A percentile compares a stretch with the other conserved stretches of the same genome.
phyloP scores from a whole-genome alignment of 92 coral and sea anemone genomes.

The Hydrozoanthus gracilis region DNA sequence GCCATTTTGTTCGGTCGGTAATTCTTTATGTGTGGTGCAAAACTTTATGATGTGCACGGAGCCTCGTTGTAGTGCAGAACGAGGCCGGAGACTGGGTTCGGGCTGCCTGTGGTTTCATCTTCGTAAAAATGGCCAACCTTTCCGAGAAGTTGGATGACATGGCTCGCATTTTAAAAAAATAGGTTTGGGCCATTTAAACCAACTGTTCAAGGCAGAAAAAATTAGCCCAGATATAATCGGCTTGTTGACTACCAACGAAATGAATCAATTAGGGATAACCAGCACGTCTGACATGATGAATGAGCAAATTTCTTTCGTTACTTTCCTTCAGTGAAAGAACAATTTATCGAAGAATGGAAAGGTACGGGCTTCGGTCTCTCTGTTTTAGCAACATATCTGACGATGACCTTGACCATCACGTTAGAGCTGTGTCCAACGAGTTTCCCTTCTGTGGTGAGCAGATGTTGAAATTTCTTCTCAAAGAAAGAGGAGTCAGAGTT shows the following conservation, averaged over 20 bases:
- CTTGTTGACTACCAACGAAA: conserved; percentile 56
- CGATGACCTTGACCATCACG: conserved; percentile 54
- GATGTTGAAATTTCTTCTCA: conserved; percentile 57
- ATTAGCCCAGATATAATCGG: conserved; percentile 70
- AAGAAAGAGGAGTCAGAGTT: conserved; percentile 57
- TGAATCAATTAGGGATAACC: conserved; percentile 59
- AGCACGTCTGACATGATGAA: conserved; percentile 68
- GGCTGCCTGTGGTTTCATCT: too few species aligned
- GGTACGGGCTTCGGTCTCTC: too few species aligned
- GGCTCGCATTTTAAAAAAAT: too few species aligned
- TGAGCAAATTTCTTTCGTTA: conserved; percentile 13
- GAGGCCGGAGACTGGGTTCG: neutral
- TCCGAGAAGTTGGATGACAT: conserved; percentile 31
- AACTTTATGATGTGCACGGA: conserved; percentile 8
- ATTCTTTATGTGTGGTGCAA: conserved; percentile 31
- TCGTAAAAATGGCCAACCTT: conserved; percentile 41
- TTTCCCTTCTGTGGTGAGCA: conserved; percentile 68
- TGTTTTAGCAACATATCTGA: too few species aligned
- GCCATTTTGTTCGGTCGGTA: neutral
- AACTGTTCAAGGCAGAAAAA: conserved; percentile 49
- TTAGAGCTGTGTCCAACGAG: conserved; percentile 56
- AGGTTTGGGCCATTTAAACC: conserved; percentile 45
- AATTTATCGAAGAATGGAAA: too few species aligned
- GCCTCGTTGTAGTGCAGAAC: conserved; percentile 29
- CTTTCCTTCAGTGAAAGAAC: conserved; percentile 45